Conservation (phyloP, 2,888 invertebrate genomes). For the Neoscelio sp. region DNA sequence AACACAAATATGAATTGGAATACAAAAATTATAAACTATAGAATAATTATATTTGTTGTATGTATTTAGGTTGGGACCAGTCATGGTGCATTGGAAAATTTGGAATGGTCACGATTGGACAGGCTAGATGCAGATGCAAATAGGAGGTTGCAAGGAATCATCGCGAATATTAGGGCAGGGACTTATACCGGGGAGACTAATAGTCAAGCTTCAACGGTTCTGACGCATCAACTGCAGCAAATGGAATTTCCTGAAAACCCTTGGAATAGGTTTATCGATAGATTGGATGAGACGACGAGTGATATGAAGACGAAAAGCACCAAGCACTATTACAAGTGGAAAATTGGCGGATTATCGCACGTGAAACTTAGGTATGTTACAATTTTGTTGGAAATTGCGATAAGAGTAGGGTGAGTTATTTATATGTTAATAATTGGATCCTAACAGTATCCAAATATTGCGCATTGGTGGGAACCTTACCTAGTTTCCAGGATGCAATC, state of each 20-base stretch:
- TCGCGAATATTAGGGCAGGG: constrained; percentile 72
- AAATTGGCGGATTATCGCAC: constrained; percentile 84
- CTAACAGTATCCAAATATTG: too few relatives aligned
- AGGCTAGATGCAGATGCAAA: constrained; percentile 79
- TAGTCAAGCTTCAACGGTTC: constrained; percentile 57
- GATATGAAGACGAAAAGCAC: constrained; percentile 84
- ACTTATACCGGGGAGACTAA: constrained; percentile 69
- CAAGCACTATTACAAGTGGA: constrained; percentile 90
- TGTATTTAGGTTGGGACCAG: constrained; percentile 15
- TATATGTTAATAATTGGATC: too few relatives aligned
- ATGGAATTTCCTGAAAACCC: constrained; percentile 82
- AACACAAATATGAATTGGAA: too few relatives aligned
- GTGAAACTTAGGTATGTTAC: constrained; percentile 92
- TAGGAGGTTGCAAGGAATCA: constrained; percentile 77
- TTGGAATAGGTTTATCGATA: constrained; percentile 85
- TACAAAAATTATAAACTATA: too few relatives aligned
- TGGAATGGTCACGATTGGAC: constrained; percentile 22
- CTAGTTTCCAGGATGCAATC: too few relatives aligned
- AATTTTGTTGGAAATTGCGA: too few relatives aligned
- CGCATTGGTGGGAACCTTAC: too few relatives aligned
- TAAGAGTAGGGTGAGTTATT: too few relatives aligned
- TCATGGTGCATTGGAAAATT: constrained; percentile 30
- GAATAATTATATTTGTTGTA: too few relatives aligned
- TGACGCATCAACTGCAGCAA: constrained; percentile 84
- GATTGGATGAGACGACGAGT: constrained; percentile 84